Evolutionary conservation across 1,140 invertebrate genomes (phyloP), one percentile per base, ranked within the genome.

Genomic region (Ostrea edulis): DNA sequence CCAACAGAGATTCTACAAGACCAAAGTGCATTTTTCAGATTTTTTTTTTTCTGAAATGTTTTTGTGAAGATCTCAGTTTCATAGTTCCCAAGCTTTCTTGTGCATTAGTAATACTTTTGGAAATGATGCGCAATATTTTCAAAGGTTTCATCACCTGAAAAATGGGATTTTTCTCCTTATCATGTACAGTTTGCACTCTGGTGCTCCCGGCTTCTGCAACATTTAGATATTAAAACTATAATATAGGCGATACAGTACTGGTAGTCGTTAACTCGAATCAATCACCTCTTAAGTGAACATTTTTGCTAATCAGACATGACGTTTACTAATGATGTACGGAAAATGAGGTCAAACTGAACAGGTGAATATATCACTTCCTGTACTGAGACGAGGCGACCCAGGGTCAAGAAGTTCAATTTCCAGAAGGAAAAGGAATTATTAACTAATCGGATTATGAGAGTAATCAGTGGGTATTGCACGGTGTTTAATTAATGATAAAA

Each of bases 341-440:
- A 35, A 25, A 68, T 55, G 54, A 9, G 35, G 54, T 55, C 54
- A 17, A 55, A 55, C 1, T 55, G 54, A 77, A 77, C 68, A 77
- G 68, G 68, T 77, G 68, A 77, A 77, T 77, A 77, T 71, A 71
- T 71, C 12, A 77, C 29, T 29, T 77, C 68, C 68, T 22, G 68
- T 77, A 77, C 68, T 35, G 17, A 62, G 14, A 62, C 12, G 12
- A 29, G 2, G 8, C 25, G 68, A 77, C 68, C 25, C 68, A 25
- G 25, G 68, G 68, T 77, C 68, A 77, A 25, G 25, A 22, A 22
- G 68, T 77, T 77, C 14, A 22, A 77, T 25, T 77, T 77, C 68
- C 68, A 35, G 29, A 77, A 1, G 35, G 35, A 44, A 44, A 44
- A 44, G 35, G 5, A 44, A 44, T 44, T 5, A 44, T 44, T 44